phyloP scores from a whole-genome alignment of 2,113 vertebrate genomes.

The Mohoua ochrocephala region DNA sequence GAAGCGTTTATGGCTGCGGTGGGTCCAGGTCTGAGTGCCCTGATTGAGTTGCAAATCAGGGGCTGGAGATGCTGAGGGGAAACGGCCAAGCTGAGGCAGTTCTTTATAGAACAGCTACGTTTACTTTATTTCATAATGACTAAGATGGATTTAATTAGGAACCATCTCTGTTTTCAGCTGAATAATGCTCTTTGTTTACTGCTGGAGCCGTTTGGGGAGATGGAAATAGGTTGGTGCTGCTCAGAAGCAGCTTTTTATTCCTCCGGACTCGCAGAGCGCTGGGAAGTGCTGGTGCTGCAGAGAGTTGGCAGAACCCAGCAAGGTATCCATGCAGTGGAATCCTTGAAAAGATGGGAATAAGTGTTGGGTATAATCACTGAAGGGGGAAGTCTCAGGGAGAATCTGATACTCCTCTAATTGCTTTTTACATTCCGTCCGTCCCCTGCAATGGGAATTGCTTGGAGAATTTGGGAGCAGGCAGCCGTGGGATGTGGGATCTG shows the following conservation, averaged over 20 bases:
- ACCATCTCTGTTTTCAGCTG: background rate
- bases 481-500: background rate
- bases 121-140: background rate
- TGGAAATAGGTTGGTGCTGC: background rate
- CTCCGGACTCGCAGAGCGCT: accelerated
- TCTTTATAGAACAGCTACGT: background rate
- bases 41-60: background rate
- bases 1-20: background rate
- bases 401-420: background rate
- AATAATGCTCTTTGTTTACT: constrained; percentile 32
- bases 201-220: background rate
- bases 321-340: background rate
- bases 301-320: background rate
- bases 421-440: background rate
- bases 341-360: background rate
- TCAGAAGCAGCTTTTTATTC: background rate
- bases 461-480: background rate
- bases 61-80: background rate
- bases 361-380: background rate
- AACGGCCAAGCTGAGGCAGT: background rate
- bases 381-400: background rate
- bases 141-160: constrained; percentile 11
- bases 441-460: background rate
- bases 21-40: background rate
- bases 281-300: background rate